Conservation (phyloP, 2,113 vertebrate genomes). For the Benitochromis conjunctus region DNA sequence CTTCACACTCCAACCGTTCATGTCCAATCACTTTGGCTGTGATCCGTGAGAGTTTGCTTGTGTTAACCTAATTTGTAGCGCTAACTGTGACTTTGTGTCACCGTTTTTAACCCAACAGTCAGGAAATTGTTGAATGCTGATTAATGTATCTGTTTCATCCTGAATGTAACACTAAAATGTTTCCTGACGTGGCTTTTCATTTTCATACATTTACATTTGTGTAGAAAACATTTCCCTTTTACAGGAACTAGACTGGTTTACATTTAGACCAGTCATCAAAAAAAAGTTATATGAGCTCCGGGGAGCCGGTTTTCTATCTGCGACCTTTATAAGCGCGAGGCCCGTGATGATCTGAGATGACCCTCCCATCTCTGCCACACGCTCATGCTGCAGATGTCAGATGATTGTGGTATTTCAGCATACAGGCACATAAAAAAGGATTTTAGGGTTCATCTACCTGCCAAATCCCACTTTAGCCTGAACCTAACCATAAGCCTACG, state of each 20-base stretch:
- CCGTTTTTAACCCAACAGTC: background rate
- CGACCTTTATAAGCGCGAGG: background rate
- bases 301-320: background rate
- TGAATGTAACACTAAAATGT: background rate
- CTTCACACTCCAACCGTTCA: background rate
- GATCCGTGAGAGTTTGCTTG: background rate
- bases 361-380: fast-evolving
- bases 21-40: background rate
- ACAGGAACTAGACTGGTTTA: background rate
- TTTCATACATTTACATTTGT: background rate
- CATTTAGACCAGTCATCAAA: background rate
- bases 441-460: background rate
- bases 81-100: background rate
- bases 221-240: background rate
- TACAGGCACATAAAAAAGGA: background rate
- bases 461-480: background rate
- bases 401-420: too few relatives aligned
- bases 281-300: background rate
- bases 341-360: fast-evolving
- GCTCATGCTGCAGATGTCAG: background rate
- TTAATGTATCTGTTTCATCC: background rate
- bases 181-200: background rate
- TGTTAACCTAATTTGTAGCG: background rate
- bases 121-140: background rate
- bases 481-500: background rate